Evolutionary conservation across 2,797 vertebrate genomes (phyloP).

Genomic region (Propithecus perrieri): DNA sequence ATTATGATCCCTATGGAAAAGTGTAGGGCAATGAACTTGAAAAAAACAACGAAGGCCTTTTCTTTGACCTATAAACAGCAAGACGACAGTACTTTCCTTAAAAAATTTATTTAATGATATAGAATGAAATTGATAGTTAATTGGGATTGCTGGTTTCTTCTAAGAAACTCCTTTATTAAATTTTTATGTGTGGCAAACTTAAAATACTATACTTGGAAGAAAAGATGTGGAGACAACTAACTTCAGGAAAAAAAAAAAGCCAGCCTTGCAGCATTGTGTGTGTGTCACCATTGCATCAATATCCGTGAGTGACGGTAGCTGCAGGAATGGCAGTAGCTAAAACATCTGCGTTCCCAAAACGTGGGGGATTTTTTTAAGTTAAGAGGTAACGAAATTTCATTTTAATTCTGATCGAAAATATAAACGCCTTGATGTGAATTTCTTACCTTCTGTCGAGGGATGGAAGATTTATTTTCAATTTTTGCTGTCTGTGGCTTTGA

Average conservation of each 20-base stretch:
- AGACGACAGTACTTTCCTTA: neutral
- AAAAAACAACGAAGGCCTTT: neutral
- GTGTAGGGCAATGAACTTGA: neutral
- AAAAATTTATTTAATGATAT: neutral
- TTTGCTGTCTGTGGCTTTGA: constrained; percentile 82
- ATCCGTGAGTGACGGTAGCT: neutral
- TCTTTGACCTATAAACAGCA: neutral
- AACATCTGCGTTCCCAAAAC: neutral
- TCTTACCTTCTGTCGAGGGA: constrained; percentile 90
- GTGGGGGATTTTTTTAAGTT: neutral
- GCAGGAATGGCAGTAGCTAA: neutral
- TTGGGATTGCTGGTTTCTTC: neutral
- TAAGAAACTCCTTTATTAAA: neutral
- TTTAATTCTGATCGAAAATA: neutral
- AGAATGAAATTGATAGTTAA: neutral
- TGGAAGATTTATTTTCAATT: constrained; percentile 69
- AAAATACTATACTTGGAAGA: neutral
- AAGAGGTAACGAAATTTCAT: neutral
- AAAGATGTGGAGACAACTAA: neutral
- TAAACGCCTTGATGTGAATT: neutral
- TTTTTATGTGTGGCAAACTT: neutral
- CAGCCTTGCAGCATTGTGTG: neutral
- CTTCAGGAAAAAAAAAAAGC: neutral
- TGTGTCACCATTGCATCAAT: accelerated
- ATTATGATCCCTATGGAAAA: neutral